phyloP scores from a whole-genome alignment of 2,113 vertebrate species.

The Antechinus stuartii region DNA sequence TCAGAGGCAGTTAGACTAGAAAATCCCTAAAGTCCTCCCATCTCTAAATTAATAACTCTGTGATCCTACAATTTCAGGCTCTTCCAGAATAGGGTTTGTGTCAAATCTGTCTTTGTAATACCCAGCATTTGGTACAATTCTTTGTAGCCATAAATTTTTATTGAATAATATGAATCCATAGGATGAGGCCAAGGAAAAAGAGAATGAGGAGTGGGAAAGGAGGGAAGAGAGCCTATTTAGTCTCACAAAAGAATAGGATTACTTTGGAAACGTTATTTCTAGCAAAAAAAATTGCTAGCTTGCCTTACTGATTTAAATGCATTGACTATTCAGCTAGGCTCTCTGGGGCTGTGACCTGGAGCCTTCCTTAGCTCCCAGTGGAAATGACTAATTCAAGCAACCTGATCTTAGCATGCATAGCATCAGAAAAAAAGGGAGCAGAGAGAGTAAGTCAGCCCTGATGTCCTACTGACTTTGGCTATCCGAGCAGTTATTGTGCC shows the following conservation, averaged over 20 bases:
- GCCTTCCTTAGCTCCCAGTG: background rate
- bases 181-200: background rate
- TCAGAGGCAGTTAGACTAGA: background rate
- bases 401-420: background rate
- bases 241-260: background rate
- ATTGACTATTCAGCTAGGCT: background rate
- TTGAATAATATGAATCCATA: background rate
- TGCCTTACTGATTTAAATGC: conserved; percentile 11
- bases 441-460: background rate
- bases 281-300: conserved; percentile 13
- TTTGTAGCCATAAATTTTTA: background rate
- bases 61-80: too few relatives aligned
- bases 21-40: background rate
- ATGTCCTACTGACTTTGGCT: too few relatives aligned
- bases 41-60: too few relatives aligned
- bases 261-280: background rate
- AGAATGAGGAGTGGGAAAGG: too few relatives aligned
- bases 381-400: conserved; percentile 21
- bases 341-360: background rate
- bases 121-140: too few relatives aligned
- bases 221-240: background rate
- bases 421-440: background rate
- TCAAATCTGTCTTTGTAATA: background rate
- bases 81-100: background rate
- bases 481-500: background rate